Conservation (phyloP, 2,888 invertebrate genomes). For the Nyleta sp. region DNA sequence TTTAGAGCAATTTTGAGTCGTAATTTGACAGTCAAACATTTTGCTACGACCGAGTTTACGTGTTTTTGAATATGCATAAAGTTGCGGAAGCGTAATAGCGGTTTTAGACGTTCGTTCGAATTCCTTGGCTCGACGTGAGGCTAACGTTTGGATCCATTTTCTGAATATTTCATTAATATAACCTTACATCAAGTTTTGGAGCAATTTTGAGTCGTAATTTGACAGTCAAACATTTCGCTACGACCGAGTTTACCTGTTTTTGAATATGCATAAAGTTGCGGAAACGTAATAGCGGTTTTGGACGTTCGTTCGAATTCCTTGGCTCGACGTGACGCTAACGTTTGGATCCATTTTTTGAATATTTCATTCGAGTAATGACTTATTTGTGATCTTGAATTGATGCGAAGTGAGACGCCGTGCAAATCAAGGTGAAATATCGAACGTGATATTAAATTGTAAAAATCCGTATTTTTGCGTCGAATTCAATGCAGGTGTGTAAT, state of each 20-base stretch:
- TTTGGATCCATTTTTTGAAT: too few relatives aligned
- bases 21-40: constrained; percentile 9
- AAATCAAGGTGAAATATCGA: constrained; percentile 17
- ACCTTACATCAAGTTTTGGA: constrained; percentile 15
- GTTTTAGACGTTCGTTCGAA: too few relatives aligned
- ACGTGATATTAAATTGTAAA: constrained; percentile 15
- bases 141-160: too few relatives aligned
- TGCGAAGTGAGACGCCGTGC: too few relatives aligned
- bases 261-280: constrained; percentile 4
- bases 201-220: constrained; percentile 25
- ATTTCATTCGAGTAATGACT: background rate
- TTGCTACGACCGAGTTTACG: background rate
- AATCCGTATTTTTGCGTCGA: constrained; percentile 10
- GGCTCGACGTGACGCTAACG: too few relatives aligned
- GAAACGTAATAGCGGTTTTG: background rate
- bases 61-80: constrained; percentile 4
- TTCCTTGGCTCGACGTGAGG: too few relatives aligned
- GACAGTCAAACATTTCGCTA: background rate
- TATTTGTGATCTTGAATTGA: background rate
- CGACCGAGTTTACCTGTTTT: background rate
- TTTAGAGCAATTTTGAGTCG: constrained; percentile 26
- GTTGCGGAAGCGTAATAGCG: background rate
- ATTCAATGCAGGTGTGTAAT: constrained; percentile 40
- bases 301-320: too few relatives aligned
- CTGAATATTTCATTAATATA: constrained; percentile 42